These are phyloP conservation scores for Euura saliciscinereae DNA, from an alignment of 1,140 invertebrate genomes.

Conservation along the genomic window DNA sequence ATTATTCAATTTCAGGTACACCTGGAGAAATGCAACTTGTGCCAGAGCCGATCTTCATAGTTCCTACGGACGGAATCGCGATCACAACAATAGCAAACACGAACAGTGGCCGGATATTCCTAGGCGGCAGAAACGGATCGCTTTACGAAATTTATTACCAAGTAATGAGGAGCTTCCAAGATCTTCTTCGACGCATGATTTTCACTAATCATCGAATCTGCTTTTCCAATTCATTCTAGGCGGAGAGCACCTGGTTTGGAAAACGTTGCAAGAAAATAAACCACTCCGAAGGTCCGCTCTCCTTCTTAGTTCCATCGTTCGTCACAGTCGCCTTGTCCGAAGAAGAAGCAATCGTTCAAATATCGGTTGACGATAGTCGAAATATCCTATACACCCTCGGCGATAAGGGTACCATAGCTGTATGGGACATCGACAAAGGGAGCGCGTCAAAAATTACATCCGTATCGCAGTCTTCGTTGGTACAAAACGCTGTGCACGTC, in stretches of 20 bases:
- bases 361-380: constrained; percentile 88
- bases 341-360: constrained; percentile 88
- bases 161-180: constrained; percentile 55
- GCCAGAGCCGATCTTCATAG: constrained; percentile 90
- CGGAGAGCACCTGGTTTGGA: constrained; percentile 90
- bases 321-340: constrained; percentile 81
- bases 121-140: constrained; percentile 93
- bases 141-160: constrained; percentile 96
- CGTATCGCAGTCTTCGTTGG: constrained; percentile 80
- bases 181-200: neutral
- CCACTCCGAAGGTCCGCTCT: constrained; percentile 86
- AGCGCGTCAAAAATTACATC: constrained; percentile 77
- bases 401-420: constrained; percentile 80
- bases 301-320: constrained; percentile 92
- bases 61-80: constrained; percentile 90
- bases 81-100: constrained; percentile 86
- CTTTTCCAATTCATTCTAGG: constrained; percentile 56
- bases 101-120: constrained; percentile 87
- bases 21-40: constrained; percentile 89
- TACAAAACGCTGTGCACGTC: constrained; percentile 76
- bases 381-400: constrained; percentile 91
- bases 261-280: constrained; percentile 95
- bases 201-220: constrained; percentile 4
- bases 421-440: constrained; percentile 88
- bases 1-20: constrained; percentile 31